Percentiles rank a stretch among this genome's conserved stretches.
These are phyloP conservation scores for Nephila pilipes DNA, from an alignment of 1,140 invertebrate species.

Conservation along the genomic window DNA sequence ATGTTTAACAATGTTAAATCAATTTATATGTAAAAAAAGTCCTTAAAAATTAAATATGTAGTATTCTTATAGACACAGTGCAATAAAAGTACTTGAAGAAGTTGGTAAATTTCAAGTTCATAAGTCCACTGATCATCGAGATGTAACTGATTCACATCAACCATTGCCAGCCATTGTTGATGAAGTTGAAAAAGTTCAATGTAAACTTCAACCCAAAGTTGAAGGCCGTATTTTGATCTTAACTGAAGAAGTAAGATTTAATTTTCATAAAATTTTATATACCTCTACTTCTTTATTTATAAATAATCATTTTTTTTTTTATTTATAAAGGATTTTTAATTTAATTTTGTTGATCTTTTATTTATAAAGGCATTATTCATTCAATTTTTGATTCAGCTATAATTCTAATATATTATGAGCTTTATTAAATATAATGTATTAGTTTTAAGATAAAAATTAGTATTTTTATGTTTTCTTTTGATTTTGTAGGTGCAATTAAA, in stretches of 20 bases:
- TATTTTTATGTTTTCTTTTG: background rate
- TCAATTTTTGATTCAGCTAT: too few species aligned
- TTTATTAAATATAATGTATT: too few species aligned
- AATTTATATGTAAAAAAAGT: too few species aligned
- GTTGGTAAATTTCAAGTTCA: slow-evolving; percentile 68
- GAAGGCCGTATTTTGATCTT: slow-evolving; percentile 86
- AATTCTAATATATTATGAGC: too few species aligned
- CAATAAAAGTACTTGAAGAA: slow-evolving; percentile 87
- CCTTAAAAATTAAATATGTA: too few species aligned
- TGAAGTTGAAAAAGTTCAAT: slow-evolving; percentile 88
- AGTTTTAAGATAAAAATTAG: too few species aligned
- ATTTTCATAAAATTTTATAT: background rate
- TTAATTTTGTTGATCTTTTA: background rate
- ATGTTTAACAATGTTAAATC: too few species aligned
- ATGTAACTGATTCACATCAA: background rate
- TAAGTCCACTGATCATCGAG: slow-evolving; percentile 12
- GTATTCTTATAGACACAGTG: slow-evolving; percentile 84
- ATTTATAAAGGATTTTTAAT: background rate
- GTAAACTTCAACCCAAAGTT: slow-evolving; percentile 87
- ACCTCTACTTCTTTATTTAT: background rate
- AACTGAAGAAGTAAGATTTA: slow-evolving; percentile 59
- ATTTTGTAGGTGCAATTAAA: slow-evolving; percentile 30
- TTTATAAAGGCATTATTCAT: too few species aligned
- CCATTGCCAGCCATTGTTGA: slow-evolving; percentile 81
- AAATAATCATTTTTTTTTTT: background rate